Base-by-base conservation (phyloP, 2,113 vertebrate genomes). In the Ophiodon elongatus region DNA sequence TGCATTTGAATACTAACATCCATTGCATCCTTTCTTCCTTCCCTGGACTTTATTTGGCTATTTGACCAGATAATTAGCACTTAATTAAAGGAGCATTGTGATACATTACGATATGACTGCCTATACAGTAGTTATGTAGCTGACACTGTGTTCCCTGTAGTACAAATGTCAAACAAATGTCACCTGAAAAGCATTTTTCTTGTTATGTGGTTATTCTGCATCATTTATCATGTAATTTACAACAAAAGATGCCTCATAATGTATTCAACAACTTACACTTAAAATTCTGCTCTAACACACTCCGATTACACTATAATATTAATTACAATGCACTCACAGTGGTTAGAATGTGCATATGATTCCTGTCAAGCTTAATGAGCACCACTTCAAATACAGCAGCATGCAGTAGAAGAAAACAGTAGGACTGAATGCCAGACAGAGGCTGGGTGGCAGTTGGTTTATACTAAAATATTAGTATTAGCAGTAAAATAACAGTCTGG, bases 391-490 rank as follows among this genome's bases (percentile, higher is more conserved):
- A 29, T 57, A 21, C 57, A 79, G 79, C 85, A 80, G 75, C 76
- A n/a, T 79, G 37, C 39, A 65, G 13, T 41, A 0, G 1, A 80
- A n/a, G 59, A 52, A 81, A 86, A 65, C 54, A 75, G 39, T 5
- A 2, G 39, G 56, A 76, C 45, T 62, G 29, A 31, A 64, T 67
- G 13, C 8, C 65, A 83, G 79, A 67, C 41, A 64, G 70, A 25
- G 29, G n/a, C 73, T 25, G 13, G 29, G 37, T 73, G 60, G 64
- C 66, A 65, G 67, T 83, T 65, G 56, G 60, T 80, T 84, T 82
- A 41, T 64, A 74, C 54, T 84, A 73, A 73, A 85, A 79, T 88
- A 91, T 89, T 87, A 73, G 66, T 73, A 80, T 80, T 82, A 85
- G 82, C 76, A 57, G 68, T 81, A 64, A 91, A 85, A 84, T 77